These are phyloP conservation scores for Papilio polyxenes DNA, from an alignment of 1,140 invertebrate species.

Conservation along the genomic window DNA sequence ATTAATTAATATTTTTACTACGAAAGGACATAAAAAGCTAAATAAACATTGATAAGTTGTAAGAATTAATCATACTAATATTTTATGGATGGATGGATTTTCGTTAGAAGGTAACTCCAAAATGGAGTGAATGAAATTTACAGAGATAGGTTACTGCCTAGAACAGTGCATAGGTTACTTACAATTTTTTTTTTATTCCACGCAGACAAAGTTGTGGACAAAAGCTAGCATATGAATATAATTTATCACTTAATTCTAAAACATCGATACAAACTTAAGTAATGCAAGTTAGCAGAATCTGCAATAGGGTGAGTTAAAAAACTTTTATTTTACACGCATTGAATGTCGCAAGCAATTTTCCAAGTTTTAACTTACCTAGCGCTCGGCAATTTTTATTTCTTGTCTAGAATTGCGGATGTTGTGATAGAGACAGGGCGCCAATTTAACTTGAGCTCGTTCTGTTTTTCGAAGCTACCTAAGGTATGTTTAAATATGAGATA, in stretches of 20 bases:
- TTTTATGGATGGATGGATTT: no score
- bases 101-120: no score
- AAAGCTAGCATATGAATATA: neutral
- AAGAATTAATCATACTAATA: no score
- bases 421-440: conserved; percentile 1
- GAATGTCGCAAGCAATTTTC: conserved; percentile 33
- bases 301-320: conserved; percentile 9
- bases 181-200: no score
- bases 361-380: conserved; percentile 28
- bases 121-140: no score
- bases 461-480: neutral
- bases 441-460: conserved; percentile 1
- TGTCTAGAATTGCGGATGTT: conserved; percentile 29
- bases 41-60: no score
- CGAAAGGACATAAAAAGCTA: no score
- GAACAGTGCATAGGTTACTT: no score
- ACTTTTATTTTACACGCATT: conserved; percentile 32
- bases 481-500: no score
- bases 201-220: no score
- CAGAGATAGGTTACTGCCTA: no score
- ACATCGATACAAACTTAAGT: neutral
- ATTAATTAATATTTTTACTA: neutral
- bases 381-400: conserved; percentile 29
- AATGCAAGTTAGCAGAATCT: neutral
- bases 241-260: neutral